Conservation (phyloP, 2,797 vertebrate genomes). For the Graptemys geographica region DNA sequence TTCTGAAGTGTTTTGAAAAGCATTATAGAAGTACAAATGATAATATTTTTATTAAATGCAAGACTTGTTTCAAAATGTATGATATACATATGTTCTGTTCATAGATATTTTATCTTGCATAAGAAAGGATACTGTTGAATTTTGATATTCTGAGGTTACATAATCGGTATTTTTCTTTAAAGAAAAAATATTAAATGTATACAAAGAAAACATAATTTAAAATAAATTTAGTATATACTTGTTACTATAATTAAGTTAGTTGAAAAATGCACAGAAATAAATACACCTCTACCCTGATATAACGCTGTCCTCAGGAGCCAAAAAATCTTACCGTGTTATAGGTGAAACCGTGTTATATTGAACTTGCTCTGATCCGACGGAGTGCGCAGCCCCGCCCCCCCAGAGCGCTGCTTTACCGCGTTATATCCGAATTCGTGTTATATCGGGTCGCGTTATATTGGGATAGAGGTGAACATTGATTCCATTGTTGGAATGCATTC, state of each 20-base stretch:
- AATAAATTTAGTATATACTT: conserved; percentile 3
- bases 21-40: not conserved
- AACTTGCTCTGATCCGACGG: no score
- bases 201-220: conserved; percentile 20
- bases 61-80: conserved; percentile 19
- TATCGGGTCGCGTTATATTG: no score
- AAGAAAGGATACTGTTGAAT: conserved; percentile 49
- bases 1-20: not conserved
- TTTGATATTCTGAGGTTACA: conserved; percentile 23
- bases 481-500: conserved; percentile 27
- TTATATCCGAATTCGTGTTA: no score
- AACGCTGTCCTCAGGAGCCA: no score
- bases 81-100: not conserved
- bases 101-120: conserved; percentile 24
- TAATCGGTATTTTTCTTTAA: not conserved
- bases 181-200: conserved; percentile 23
- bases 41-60: not conserved
- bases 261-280: conserved; percentile 40
- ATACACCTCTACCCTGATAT: not conserved
- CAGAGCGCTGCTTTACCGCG: no score
- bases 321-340: no score
- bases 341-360: no score
- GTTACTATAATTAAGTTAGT: conserved; percentile 58
- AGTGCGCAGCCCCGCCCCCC: no score
- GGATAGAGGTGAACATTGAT: not conserved